These are phyloP conservation scores for Turdus rufiventris DNA, from an alignment of 2,113 vertebrate genomes.

Conservation along the genomic window DNA sequence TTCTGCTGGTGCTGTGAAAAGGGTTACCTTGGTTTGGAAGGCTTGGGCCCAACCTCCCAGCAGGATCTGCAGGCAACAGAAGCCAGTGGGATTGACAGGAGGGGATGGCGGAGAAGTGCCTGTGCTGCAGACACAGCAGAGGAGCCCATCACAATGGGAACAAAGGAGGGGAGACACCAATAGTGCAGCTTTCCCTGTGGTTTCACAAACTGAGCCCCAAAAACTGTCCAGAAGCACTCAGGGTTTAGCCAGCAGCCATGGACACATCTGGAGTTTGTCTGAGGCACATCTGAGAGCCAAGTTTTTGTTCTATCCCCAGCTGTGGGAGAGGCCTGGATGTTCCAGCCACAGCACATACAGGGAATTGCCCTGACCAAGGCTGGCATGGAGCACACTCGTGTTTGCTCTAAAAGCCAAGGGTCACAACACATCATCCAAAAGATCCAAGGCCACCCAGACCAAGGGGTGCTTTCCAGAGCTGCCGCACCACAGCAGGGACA, in stretches of 20 bases:
- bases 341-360: background rate
- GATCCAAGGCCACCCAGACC: background rate
- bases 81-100: background rate
- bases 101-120: background rate
- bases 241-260: background rate
- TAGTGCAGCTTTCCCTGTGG: fast-evolving
- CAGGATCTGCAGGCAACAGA: background rate
- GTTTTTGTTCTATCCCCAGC: background rate
- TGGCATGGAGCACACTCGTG: background rate
- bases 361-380: background rate
- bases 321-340: background rate
- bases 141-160: background rate
- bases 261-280: background rate
- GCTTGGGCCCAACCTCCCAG: background rate
- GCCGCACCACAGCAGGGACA: slow-evolving; percentile 22
- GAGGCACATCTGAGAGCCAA: background rate
- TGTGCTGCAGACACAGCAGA: background rate
- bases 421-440: background rate
- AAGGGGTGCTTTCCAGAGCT: background rate
- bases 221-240: background rate
- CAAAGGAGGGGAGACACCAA: background rate
- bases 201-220: background rate
- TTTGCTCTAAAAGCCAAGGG: background rate
- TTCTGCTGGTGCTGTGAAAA: background rate
- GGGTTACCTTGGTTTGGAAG: background rate